Evolutionary conservation across 37 sponge, comb jelly and placozoan genomes (phyloP).

Genomic region (Cliona cf. orientalis): DNA sequence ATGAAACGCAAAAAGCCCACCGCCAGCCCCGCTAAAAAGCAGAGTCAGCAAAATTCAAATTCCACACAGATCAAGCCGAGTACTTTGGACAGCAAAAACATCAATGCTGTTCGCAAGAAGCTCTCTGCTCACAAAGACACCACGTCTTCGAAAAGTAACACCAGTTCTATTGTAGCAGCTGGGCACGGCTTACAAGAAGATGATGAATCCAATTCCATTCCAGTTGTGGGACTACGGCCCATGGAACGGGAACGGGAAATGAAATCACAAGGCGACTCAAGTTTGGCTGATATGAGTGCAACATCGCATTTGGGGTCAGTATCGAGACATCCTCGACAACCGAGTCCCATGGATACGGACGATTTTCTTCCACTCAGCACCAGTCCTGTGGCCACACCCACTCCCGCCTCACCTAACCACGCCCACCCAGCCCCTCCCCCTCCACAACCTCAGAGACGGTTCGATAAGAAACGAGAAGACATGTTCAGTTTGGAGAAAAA

Average conservation of each 20-base stretch:
- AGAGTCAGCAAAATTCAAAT: not conserved
- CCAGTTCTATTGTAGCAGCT: not conserved
- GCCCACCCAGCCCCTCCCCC: not conserved
- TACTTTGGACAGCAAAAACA: no score
- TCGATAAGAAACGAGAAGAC: constrained; percentile 24
- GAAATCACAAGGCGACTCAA: constrained; percentile 8
- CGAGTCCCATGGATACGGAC: not conserved
- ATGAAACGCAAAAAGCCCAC: constrained; percentile 38
- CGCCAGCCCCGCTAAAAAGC: not conserved
- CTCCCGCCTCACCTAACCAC: not conserved
- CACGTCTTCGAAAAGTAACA: not conserved
- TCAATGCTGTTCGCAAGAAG: not conserved
- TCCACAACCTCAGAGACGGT: not conserved
- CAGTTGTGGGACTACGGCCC: not conserved
- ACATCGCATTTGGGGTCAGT: no score
- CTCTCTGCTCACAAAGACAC: not conserved
- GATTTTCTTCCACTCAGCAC: not conserved
- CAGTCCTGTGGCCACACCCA: not conserved
- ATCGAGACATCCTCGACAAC: not conserved
- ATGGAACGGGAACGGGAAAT: not conserved
- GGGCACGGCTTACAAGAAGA: no score
- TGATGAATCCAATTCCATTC: not conserved
- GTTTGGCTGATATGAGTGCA: constrained; percentile 8
- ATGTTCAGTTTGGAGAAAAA: constrained; percentile 37
- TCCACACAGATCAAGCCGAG: not conserved